A percentile compares a stretch with the other conserved stretches of the same genome.
Evolutionary conservation across 2,113 vertebrate species (phyloP).

Genomic region (Albula glossodonta): DNA sequence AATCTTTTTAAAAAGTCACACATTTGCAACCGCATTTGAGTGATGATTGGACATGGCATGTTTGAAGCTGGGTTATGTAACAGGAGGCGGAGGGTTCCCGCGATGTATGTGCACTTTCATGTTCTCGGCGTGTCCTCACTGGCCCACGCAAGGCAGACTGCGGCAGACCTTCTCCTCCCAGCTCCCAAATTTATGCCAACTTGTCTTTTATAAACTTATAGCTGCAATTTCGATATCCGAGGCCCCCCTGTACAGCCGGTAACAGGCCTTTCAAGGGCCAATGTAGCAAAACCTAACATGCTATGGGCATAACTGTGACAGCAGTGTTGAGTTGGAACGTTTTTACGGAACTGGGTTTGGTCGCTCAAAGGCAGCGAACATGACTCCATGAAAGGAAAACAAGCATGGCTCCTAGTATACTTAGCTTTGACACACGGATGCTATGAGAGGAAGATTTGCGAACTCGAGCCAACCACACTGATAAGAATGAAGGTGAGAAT

Average conservation of each 20-base stretch:
- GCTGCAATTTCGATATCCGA: not conserved
- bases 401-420: too few species aligned
- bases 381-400: too few species aligned
- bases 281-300: not conserved
- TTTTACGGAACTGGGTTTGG: too few species aligned
- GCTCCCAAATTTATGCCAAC: not conserved
- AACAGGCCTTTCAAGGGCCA: not conserved
- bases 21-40: not conserved
- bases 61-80: not conserved
- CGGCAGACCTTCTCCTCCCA: not conserved
- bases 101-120: not conserved
- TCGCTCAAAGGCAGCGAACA: not conserved
- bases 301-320: not conserved
- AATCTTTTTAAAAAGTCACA: not conserved
- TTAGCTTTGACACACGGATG: too few species aligned
- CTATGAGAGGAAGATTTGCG: too few species aligned
- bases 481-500: not conserved
- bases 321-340: too few species aligned
- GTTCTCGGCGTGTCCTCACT: not conserved
- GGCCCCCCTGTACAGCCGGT: not conserved
- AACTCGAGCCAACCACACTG: too few species aligned
- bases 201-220: not conserved
- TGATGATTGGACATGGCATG: not conserved
- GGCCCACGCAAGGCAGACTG: not conserved
- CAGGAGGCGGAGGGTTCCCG: not conserved